Conservation (phyloP, 1,140 invertebrate genomes). For the Sycobia sp. region DNA sequence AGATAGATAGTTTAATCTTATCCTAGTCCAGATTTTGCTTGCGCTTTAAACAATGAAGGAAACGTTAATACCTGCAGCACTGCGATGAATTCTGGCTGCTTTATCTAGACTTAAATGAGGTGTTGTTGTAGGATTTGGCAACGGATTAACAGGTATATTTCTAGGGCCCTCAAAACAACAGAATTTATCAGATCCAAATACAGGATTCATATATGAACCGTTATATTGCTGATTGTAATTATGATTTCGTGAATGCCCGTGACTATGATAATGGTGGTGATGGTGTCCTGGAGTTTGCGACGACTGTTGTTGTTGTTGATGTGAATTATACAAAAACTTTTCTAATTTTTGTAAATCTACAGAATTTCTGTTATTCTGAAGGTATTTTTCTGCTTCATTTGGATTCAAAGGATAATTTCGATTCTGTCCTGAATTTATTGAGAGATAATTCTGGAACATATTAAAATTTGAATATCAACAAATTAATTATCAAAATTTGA, state of each 20-base stretch:
- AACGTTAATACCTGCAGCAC: conserved; percentile 72
- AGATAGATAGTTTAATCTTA: no score
- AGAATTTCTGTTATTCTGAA: conserved; percentile 41
- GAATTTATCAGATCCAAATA: conserved; percentile 40
- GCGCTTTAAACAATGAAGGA: no score
- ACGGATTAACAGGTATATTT: conserved; percentile 37
- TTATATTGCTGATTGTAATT: conserved; percentile 40
- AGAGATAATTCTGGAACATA: conserved; percentile 46
- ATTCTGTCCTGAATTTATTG: conserved; percentile 44
- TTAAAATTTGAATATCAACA: background rate
- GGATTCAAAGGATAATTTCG: conserved; percentile 44
- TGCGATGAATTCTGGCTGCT: conserved; percentile 75
- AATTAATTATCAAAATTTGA: conserved; percentile 24
- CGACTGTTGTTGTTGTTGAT: conserved; percentile 38
- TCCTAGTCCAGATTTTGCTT: no score
- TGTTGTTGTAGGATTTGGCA: conserved; percentile 29
- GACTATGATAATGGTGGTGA: conserved; percentile 41
- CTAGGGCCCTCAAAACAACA: conserved; percentile 45
- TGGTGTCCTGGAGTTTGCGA: conserved; percentile 41
- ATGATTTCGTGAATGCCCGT: conserved; percentile 36
- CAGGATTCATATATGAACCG: conserved; percentile 7
- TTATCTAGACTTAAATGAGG: conserved; percentile 68
- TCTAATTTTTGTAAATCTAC: conserved; percentile 36
- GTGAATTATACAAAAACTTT: conserved; percentile 45
- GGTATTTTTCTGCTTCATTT: conserved; percentile 41